Evolutionary conservation across 2,113 vertebrate species (phyloP), one percentile per base, ranked within the genome.

Genomic region (Pipra filicauda): DNA sequence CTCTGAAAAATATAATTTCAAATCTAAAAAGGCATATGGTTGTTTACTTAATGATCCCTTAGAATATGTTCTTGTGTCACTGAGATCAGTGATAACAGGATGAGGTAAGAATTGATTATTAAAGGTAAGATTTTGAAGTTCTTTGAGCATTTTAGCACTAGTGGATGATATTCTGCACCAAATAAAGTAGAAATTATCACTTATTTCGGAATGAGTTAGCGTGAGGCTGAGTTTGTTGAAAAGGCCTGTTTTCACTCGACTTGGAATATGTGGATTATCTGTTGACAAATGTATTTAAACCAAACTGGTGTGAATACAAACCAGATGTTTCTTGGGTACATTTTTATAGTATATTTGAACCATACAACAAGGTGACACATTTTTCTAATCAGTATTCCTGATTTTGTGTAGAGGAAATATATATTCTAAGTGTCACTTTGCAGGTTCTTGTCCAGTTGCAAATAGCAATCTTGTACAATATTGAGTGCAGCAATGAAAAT

Each of bases 271-370:
- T 65, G 85, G 75, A 73, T 88, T 95, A 71, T 88, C 55, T 95
- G 67, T 85, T 95, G 89, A 96, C 78, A 73, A 37, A 39, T 2
- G 9, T 78, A 26, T 93, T 93, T 95, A 93, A 94, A 79, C 46
- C 67, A 85, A 37, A 64, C 33, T 80, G 65, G 35, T 93, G 78
- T 88, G 55, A 95, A 66, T 88, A 48, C 54, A 73, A 83, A 88
- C 57, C 95, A 93, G 87, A 89, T 88, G 89, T 90, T 93, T 94
- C 46, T 62, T 57, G 17, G 58, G 26, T 74, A 59, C 46, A 31
- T 87, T 73, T 85, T 70, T 54, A 3, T 70, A 48, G 48, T 79
- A 14, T 18, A 37, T 58, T 88, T 95, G 81, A 82, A 55, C 70
- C 21, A 55, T 82, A 87, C 93, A 88, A 88, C 18, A 39, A 94